These are phyloP conservation scores for Crocallis elinguaria DNA, from an alignment of 2,888 invertebrate genomes.

Conservation along the genomic window DNA sequence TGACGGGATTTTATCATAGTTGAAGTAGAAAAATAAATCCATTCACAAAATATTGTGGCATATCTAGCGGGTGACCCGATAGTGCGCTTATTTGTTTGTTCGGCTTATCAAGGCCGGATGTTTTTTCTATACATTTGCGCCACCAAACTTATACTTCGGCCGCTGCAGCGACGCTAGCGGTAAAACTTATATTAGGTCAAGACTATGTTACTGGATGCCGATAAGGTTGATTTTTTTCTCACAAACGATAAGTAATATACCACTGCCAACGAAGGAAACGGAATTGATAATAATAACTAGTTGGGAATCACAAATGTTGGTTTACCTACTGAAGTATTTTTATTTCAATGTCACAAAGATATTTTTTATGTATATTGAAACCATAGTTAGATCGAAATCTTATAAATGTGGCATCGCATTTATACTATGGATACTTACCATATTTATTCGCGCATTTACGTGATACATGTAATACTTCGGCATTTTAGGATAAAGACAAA, in stretches of 20 bases:
- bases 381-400: no score
- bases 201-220: constrained; percentile 67
- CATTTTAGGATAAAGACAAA: no score
- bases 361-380: not conserved
- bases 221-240: constrained; percentile 68
- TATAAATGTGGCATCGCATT: no score
- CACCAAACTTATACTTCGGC: constrained; percentile 75
- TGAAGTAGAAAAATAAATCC: constrained; percentile 64
- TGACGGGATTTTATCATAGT: constrained; percentile 45
- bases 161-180: constrained; percentile 69
- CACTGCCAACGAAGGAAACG: constrained; percentile 43
- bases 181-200: constrained; percentile 77
- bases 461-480: no score
- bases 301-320: constrained; percentile 21
- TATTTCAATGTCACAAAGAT: constrained; percentile 13
- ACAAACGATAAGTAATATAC: constrained; percentile 53
- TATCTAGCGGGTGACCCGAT: constrained; percentile 82
- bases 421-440: no score
- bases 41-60: constrained; percentile 70
- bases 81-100: constrained; percentile 82
- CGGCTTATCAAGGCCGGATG: constrained; percentile 84
- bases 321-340: constrained; percentile 16
- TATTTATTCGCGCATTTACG: no score
- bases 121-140: constrained; percentile 83
- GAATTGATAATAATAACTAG: constrained; percentile 48